Base-by-base conservation (phyloP, 2,113 vertebrate genomes). In the Chamaea fasciata region DNA sequence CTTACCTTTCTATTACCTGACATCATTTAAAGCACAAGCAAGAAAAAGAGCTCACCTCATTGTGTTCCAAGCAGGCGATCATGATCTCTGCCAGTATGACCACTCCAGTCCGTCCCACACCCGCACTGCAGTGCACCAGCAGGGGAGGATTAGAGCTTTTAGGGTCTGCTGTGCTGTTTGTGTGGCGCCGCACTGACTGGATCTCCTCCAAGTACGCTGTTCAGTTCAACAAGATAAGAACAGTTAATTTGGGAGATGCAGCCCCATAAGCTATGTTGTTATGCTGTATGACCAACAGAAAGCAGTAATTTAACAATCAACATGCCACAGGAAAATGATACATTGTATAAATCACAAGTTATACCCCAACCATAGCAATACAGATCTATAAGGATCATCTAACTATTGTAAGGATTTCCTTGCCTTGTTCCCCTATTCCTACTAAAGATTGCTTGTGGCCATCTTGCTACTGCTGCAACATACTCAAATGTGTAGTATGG, bases 31-130 rank as follows among this genome's bases (percentile, higher is more conserved):
- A 91, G 63, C 28, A 13, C 0, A 0, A 41, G n/a, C 39, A 59
- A 59, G 65, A 55, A 21, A 10, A 13, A 39, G 18, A 50, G 39
- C 42, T 94, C 55, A 99, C 99, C 99, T 99, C 99, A 15, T 99
- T 99, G 98, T 99, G 99, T 88, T 99, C 99, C 97, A 99, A 95
- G 93, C 99, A 99, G 50, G 99, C 99, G 0, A 99, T 99, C 99
- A 99, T 99, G 97, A 99, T 97, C 98, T 99, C 99, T 3, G 98
- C 98, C 94, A 99, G 96, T 33, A 99, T 98, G 96, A 99, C 98
- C 35, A 99, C 99, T 4, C 99, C 99, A 0, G 98, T 99, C 50
- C 99, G 98, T 10, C 99, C 99, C 55, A 99, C 99, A 1, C 99
- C 99, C 0, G 99, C 99, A 2, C 99, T 99, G 98, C 99, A 99